phyloP scores from a whole-genome alignment of 2,888 invertebrate genomes.

The Trilocha varians region DNA sequence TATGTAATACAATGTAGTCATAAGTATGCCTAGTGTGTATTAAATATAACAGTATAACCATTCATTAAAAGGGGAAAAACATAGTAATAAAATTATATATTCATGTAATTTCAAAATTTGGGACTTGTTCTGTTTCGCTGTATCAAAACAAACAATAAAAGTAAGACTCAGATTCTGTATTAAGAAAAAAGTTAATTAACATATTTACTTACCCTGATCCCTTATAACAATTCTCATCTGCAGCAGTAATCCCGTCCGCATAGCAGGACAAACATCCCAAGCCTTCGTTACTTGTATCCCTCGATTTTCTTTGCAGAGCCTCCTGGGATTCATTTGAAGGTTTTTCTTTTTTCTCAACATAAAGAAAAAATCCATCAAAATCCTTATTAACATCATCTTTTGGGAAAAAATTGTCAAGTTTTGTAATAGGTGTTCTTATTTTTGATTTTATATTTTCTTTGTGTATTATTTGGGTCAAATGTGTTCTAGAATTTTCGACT shows the following conservation, averaged over 20 bases:
- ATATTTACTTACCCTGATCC: conserved; percentile 28
- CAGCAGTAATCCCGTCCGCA: conserved; percentile 16
- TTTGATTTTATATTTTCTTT: too few species aligned
- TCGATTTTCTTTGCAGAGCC: conserved; percentile 18
- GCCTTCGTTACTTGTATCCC: conserved; percentile 10
- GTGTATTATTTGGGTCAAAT: too few species aligned
- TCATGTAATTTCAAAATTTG: neutral
- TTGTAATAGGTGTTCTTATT: conserved; percentile 19
- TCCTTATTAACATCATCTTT: conserved; percentile 23
- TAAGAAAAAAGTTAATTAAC: conserved; percentile 5
- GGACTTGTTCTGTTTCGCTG: neutral
- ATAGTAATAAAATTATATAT: too few species aligned
- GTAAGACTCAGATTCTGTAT: neutral
- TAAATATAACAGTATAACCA: too few species aligned
- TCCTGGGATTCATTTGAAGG: conserved; percentile 6
- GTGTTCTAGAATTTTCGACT: too few species aligned
- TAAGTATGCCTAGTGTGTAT: too few species aligned
- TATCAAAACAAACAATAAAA: neutral
- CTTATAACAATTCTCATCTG: conserved; percentile 29
- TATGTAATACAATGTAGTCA: too few species aligned
- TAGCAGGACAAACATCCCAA: conserved; percentile 33
- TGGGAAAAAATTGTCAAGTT: conserved; percentile 23
- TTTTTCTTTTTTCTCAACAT: conserved; percentile 16
- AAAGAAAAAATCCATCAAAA: conserved; percentile 20
- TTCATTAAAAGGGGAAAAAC: too few species aligned